Percentiles rank a stretch among this genome's conserved stretches.
Conservation (phyloP, 64 coral and sea anemone species). For the Dendrophyllia cribrosa region DNA sequence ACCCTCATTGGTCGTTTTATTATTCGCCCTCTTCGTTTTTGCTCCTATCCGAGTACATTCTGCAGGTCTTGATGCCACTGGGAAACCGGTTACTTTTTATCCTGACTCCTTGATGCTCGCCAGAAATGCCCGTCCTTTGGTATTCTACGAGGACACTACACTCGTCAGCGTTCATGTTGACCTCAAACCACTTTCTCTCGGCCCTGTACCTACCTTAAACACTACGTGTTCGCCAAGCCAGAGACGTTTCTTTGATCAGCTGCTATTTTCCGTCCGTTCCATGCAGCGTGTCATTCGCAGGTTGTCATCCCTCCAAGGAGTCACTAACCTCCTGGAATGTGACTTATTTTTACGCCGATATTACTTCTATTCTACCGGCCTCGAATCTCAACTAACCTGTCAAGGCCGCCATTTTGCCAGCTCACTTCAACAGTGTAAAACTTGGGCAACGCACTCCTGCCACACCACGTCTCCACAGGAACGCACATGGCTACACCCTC, state of each 20-base stretch:
- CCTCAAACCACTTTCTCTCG: too few relatives aligned
- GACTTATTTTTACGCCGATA: slow-evolving; percentile 34
- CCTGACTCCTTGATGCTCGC: slow-evolving; percentile 43
- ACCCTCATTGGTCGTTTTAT: too few relatives aligned
- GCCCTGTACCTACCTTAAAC: neutral
- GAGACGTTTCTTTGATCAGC: neutral
- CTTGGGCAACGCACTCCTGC: slow-evolving; percentile 36
- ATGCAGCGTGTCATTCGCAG: neutral
- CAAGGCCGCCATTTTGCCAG: slow-evolving; percentile 9
- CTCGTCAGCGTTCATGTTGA: neutral
- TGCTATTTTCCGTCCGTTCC: neutral
- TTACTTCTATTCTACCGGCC: slow-evolving; percentile 10
- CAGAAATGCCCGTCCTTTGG: neutral
- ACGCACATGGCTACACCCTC: neutral
- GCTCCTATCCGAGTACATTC: neutral
- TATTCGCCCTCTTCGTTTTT: neutral
- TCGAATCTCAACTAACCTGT: neutral
- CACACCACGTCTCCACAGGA: slow-evolving; percentile 3
- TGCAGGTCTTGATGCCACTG: neutral
- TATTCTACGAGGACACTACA: slow-evolving; percentile 18
- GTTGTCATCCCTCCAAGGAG: slow-evolving; percentile 43
- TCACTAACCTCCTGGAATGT: slow-evolving; percentile 61
- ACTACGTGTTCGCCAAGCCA: neutral
- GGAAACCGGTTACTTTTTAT: slow-evolving; percentile 28
- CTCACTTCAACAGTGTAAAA: slow-evolving; percentile 34